phyloP scores from a whole-genome alignment of 1,140 invertebrate species.

The Achroia grisella region DNA sequence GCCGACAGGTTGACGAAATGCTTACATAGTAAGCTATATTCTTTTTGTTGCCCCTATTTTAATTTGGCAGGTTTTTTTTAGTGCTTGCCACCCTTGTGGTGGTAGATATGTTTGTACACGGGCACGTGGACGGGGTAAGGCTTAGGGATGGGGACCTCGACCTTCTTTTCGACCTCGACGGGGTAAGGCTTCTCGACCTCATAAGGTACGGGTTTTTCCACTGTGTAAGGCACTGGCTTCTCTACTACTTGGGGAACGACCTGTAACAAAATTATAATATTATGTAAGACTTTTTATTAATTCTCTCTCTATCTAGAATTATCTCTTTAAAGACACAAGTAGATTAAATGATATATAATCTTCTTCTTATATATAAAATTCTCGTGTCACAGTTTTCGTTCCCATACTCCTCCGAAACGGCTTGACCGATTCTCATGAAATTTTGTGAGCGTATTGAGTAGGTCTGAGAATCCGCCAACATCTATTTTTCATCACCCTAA shows the following conservation, averaged over 20 bases:
- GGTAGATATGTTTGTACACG: slow-evolving; percentile 87
- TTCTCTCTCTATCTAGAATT: no score
- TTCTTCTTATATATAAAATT: no score
- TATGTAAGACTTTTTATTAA: no score
- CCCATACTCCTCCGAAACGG: no score
- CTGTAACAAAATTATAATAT: slow-evolving; percentile 44
- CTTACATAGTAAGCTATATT: slow-evolving; percentile 43
- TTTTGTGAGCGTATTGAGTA: no score
- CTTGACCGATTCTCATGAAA: no score
- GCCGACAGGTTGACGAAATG: slow-evolving; percentile 7
- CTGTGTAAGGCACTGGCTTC: slow-evolving; percentile 83
- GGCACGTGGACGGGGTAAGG: slow-evolving; percentile 87
- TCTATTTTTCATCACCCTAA: no score
- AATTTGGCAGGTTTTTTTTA: slow-evolving; percentile 26
- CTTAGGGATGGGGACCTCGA: slow-evolving; percentile 83
- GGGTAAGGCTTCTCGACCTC: slow-evolving; percentile 85
- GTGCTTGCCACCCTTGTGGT: slow-evolving; percentile 76
- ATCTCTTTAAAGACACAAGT: no score
- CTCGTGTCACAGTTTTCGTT: no score
- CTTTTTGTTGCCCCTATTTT: not conserved
- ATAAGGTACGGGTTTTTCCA: slow-evolving; percentile 85
- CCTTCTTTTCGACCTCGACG: slow-evolving; percentile 85
- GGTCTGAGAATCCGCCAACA: no score
- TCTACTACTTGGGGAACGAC: slow-evolving; percentile 79
- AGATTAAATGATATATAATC: no score